Evolutionary conservation across 2,888 invertebrate genomes (phyloP), one percentile per base, ranked within the genome.

Genomic region (Arrhopalites spinosus): DNA sequence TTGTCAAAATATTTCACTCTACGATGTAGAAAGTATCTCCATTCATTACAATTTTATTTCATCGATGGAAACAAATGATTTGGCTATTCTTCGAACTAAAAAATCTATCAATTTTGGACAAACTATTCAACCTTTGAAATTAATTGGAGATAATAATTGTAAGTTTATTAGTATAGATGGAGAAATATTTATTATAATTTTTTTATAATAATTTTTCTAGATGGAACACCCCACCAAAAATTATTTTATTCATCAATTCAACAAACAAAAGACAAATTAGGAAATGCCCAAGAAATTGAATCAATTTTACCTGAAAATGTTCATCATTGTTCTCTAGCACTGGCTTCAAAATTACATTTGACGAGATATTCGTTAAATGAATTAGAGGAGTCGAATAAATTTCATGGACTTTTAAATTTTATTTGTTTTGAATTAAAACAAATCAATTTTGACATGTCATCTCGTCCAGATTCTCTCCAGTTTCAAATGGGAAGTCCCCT

Each of bases 1-100:
- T 23, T 25, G 23, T 23, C 23, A 23, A 25, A 61, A 61, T 61
- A n/a, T 13, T 5, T 7, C 11, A 13, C 2, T 68, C 13, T 13
- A 29, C 20, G 27, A 36, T 13, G 20, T 66, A 1, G 66, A 73
- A 23, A 66, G 29, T 8, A 30, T 73, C 1, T 25, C 25, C 30
- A 11, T 73, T 11, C 73, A 73, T 43, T 73, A 64, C 30, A 73
- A 73, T 30, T 73, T 43, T 50, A n/a, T 73, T n/a, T 17, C 64
- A 11, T 15, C 50, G 8, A 25, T 73, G 29, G 17, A n/a, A 0
- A 23, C 43, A 11, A 73, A 73, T 20, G 73, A 73, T 30, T 1
- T 73, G 45, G 73, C 66, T 11, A 30, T 73, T 7, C 7, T 73
- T 25, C 23, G 73, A 25, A 73, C 73, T 11, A 73, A 45, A 23